A percentile compares a stretch with the other conserved stretches of the same genome.
These are phyloP conservation scores for Bombus affinis DNA, from an alignment of 1,140 invertebrate genomes.

Conservation along the genomic window DNA sequence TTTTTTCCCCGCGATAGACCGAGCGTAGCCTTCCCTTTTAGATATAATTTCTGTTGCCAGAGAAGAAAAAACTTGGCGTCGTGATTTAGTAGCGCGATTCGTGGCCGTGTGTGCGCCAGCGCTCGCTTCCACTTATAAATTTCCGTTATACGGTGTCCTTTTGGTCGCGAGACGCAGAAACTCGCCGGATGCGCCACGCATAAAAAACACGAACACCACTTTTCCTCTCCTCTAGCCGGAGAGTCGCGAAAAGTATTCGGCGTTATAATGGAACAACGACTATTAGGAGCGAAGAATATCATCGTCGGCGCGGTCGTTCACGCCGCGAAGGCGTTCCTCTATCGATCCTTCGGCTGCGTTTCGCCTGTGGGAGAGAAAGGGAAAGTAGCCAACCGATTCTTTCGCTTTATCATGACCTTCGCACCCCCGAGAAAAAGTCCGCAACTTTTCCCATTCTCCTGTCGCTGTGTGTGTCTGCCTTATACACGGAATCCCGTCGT, in stretches of 20 bases:
- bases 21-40: neutral
- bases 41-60: constrained; percentile 5
- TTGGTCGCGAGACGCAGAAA: neutral
- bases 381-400: constrained; percentile 73
- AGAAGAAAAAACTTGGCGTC: neutral
- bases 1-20: neutral
- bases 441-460: constrained; percentile 32
- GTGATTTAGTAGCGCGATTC: constrained; percentile 19
- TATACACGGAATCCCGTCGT: neutral
- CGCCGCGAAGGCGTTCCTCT: constrained; percentile 68
- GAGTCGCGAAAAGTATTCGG: neutral
- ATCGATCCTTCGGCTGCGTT: constrained; percentile 76
- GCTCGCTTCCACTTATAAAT: constrained; percentile 18
- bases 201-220: too few species aligned
- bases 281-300: constrained; percentile 61
- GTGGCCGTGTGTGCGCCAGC: neutral
- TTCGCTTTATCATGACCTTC: constrained; percentile 56
- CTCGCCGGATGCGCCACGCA: neutral
- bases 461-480: neutral
- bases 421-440: constrained; percentile 33
- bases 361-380: constrained; percentile 73
- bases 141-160: constrained; percentile 25
- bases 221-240: neutral
- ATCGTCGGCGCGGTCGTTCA: constrained; percentile 53
- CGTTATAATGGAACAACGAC: constrained; percentile 54